Evolutionary conservation across 2,113 vertebrate genomes (phyloP).

Genomic region (Neolamprologus sp.): DNA sequence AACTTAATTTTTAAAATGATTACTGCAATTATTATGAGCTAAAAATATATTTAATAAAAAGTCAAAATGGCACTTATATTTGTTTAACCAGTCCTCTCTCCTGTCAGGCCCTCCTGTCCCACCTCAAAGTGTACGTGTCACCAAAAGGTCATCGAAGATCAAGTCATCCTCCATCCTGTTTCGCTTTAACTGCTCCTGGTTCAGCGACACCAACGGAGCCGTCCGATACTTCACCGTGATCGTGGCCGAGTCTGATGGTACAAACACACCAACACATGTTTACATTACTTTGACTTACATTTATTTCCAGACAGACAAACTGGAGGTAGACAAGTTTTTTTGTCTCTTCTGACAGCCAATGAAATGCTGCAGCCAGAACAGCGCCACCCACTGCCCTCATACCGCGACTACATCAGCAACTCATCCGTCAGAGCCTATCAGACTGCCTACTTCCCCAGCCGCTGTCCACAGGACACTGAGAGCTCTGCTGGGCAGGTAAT

Average conservation of each 20-base stretch:
- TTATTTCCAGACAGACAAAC: background rate
- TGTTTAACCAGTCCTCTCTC: background rate
- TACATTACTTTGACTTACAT: background rate
- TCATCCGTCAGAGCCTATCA: slow-evolving; percentile 84
- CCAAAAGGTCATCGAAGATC: slow-evolving; percentile 75
- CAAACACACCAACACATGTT: background rate
- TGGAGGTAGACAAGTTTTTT: background rate
- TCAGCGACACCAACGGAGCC: slow-evolving; percentile 92
- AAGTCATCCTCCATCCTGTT: slow-evolving; percentile 91
- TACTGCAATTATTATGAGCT: background rate
- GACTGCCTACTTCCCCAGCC: slow-evolving; percentile 87
- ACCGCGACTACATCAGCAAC: slow-evolving; percentile 85
- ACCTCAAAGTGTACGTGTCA: slow-evolving; percentile 75
- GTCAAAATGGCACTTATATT: background rate
- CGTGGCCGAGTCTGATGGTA: slow-evolving; percentile 87
- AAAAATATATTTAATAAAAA: background rate
- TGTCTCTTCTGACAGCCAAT: slow-evolving; percentile 61
- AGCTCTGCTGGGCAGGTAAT: slow-evolving; percentile 63
- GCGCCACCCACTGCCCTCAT: slow-evolving; percentile 88
- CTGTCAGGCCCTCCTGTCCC: slow-evolving; percentile 85
- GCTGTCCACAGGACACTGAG: slow-evolving; percentile 79
- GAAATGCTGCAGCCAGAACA: slow-evolving; percentile 81
- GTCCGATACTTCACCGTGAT: slow-evolving; percentile 86
- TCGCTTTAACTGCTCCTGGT: slow-evolving; percentile 98
- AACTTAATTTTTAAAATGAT: background rate